These are phyloP conservation scores for Galerucella calmariensis DNA, from an alignment of 2,888 invertebrate genomes.

Conservation along the genomic window DNA sequence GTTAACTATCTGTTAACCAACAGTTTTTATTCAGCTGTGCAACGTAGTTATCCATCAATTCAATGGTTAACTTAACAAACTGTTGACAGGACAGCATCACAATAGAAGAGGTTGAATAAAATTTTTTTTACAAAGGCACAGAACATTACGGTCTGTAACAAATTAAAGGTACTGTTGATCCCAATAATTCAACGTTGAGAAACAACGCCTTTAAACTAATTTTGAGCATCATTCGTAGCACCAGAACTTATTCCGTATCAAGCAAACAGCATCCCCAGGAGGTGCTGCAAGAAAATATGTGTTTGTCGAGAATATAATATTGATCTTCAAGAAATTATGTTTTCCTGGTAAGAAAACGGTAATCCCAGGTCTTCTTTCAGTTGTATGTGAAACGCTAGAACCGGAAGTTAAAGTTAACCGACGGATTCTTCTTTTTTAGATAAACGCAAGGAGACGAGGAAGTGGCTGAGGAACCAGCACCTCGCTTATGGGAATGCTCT, in stretches of 20 bases:
- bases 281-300: background rate
- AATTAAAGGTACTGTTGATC: no score
- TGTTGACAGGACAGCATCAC: slow-evolving; percentile 7
- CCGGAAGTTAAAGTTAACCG: background rate
- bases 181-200: background rate
- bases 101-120: background rate
- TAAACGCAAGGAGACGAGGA: no score
- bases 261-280: background rate
- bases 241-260: slow-evolving; percentile 7
- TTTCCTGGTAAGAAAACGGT: slow-evolving; percentile 16
- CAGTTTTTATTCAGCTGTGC: background rate
- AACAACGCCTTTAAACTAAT: slow-evolving; percentile 10
- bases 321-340: background rate
- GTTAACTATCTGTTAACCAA: background rate
- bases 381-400: background rate
- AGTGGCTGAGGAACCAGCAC: no score
- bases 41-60: background rate
- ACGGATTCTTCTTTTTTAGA: background rate
- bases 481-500: no score
- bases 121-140: no score
- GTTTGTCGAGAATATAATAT: background rate
- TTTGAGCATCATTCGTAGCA: slow-evolving; percentile 24
- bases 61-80: slow-evolving; percentile 21
- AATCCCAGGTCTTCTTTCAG: slow-evolving; percentile 23
- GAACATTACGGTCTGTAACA: no score